Base-by-base conservation (phyloP, 2,888 invertebrate species). In the Euproctis similis region DNA sequence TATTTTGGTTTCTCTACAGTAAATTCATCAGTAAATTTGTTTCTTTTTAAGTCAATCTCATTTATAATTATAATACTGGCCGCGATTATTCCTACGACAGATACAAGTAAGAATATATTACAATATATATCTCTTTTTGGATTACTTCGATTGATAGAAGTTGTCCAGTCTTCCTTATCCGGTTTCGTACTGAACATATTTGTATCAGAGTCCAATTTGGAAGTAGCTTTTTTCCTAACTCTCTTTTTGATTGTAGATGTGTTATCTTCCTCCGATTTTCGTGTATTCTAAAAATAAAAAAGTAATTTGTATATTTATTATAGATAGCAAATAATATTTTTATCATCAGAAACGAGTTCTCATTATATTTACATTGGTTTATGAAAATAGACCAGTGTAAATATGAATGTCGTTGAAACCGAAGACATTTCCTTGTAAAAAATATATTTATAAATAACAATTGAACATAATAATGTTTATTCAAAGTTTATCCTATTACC, bases 41-140 rank as follows among this genome's bases (percentile, higher is more conserved):
- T n/a, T n/a, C n/a, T n/a, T n/a, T n/a, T n/a, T 29, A 53, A 57
- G 41, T 57, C 59, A 19, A 64, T 61, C 22, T 53, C 53, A 32
- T 71, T 67, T 23, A 72, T 44, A 34, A 72, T 59, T 48, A 78
- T 69, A 43, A 77, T 13, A 34, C 80, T 65, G 1, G 67, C 80
- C 12, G 78, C 34, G 6, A 67, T 56, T 8, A 81, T 62, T 2
- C 73, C 78, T 18, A 68, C 44, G 35, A 81, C 58, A 52, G 75
- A 78, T 32, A 76, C 46, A 27, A 77, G 27, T 13, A 80, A 53
- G 43, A 70, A 71, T 42, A 72, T 47, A 34, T 67, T 67, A 3
- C 36, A 29, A 18, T 34, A 35, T 28, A 46, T 54, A 27, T 44
- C 35, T 26, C 59, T 61, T 20, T 42, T 26, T 5, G 2, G n/a